Evolutionary conservation across 2,888 invertebrate species (phyloP), one percentile per base, ranked within the genome.

Genomic region (Parthenolecanium corni): DNA sequence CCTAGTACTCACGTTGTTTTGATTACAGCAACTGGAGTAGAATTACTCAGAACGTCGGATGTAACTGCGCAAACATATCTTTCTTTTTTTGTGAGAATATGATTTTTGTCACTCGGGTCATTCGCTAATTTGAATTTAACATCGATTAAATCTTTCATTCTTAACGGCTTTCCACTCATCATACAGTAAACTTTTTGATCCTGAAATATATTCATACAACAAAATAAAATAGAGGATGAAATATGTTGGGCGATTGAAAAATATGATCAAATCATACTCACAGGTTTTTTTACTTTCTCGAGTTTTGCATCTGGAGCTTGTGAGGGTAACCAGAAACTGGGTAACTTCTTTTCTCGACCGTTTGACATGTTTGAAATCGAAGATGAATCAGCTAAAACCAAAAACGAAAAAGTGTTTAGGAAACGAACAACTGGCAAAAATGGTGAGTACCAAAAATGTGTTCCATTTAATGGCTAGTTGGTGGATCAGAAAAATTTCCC

Each of bases 1-100:
- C n/a, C n/a, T n/a, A 20, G 23, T 38, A 75, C 82, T 81, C 78
- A 90, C 86, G 89, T 89, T 64, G 91, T 83, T 76, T 80, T 85
- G 61, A 98, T 79, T 31, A 97, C 88, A 65, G 91, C 96, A 76
- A 91, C 92, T 0, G 95, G 93, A 2, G 94, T 86, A 6, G 94
- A 88, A 77, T 96, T 96, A 67, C 89, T 87, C 38, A 99, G 77
- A 65, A 95, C 83, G 74, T 99, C 98, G 74, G 93, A 90, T 1
- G 97, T 97, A 0, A 98, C 86, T 1, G 97, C 91, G 73, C 98
- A 98, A 85, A 95, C 94, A 73, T 94, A 99, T 69, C 97, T 81
- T 72, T 89, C 85, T 74, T 89, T 92, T 0, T 89, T 91, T 0
- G 86, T 82, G 68, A 95, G 91, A 31, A 94, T 76, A 1, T 92